Base-by-base conservation (phyloP, 1,140 invertebrate species). In the Dryas iulia region DNA sequence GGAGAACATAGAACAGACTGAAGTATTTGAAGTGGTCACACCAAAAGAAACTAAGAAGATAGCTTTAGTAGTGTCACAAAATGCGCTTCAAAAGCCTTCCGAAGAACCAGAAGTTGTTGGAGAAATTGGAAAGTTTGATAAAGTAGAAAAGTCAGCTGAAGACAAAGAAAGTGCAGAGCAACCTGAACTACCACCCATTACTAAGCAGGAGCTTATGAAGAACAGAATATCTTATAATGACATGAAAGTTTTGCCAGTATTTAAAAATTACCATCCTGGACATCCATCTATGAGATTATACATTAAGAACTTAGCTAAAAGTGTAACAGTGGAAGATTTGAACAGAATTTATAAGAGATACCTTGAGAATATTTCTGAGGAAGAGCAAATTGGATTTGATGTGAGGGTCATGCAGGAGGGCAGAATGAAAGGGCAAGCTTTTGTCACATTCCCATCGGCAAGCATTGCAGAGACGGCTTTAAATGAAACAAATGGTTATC, bases 341-440 rank as follows among this genome's bases (percentile, higher is more conserved):
- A 93, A 95, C 76, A 94, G 94, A 74, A 95, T 99, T 69, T 98
- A 96, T 90, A 94, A 94, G 61, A 90, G 94, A 69, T 98, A 96
- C 87, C 78, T 93, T 10, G 74, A 79, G 61, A 74, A 90, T 39
- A 72, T 87, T 8, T 70, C 87, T 26, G 88, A 89, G 56, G 82
- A 89, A 39, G 83, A 94, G 64, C 80, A 91, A 11, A 90, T 93
- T 57, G 94, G 94, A 67, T 98, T 97, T 92, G 95, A 97, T 92
- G 94, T 98, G n/a, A 94, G 96, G 75, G 93, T 98, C 1, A 98
- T 99, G 97, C 97, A 97, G 86, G 97, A 98, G 87, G 98, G 98
- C 0, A 94, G 97, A 81, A 98, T 99, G 97, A 98, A 98, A 92
- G 97, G 97, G 0, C 98, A 99, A 92, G 97, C 97, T 5, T 99